These are phyloP conservation scores for Lissocephala sabroskyi DNA, from an alignment of 2,888 invertebrate genomes.

Conservation along the genomic window DNA sequence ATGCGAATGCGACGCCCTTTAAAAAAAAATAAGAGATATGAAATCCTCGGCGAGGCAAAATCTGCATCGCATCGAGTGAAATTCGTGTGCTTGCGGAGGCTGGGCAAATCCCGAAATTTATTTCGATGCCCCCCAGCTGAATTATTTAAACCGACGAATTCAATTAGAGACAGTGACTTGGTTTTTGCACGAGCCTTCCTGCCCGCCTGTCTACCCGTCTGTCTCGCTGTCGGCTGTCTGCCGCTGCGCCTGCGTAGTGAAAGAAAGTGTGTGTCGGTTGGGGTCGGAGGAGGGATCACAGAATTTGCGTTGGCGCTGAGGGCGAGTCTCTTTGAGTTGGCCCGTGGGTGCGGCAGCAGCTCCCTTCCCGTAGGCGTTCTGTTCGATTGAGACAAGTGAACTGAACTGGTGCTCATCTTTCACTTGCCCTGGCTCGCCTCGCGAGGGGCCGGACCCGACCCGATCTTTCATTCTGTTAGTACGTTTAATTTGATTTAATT, in stretches of 20 bases:
- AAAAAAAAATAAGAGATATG: no score
- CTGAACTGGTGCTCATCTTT: slow-evolving; percentile 30
- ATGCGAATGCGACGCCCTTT: slow-evolving; percentile 7
- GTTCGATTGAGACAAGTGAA: slow-evolving; percentile 58
- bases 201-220: no score
- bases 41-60: no score
- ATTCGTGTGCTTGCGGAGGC: not conserved
- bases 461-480: slow-evolving; percentile 29
- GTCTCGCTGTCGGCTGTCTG: not conserved
- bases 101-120: slow-evolving; percentile 44
- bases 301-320: slow-evolving; percentile 59
- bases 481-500: slow-evolving; percentile 58
- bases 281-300: not conserved
- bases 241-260: no score
- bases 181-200: slow-evolving; percentile 45
- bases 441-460: not conserved
- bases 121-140: slow-evolving; percentile 69
- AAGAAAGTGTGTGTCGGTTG: no score
- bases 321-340: slow-evolving; percentile 41
- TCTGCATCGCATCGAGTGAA: slow-evolving; percentile 1
- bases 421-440: not conserved
- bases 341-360: slow-evolving; percentile 43
- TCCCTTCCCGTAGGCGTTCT: slow-evolving; percentile 34
- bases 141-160: slow-evolving; percentile 72
- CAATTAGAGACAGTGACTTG: slow-evolving; percentile 71